Evolutionary conservation across 2,113 vertebrate species (phyloP).

Genomic region (Syngnathus floridae): DNA sequence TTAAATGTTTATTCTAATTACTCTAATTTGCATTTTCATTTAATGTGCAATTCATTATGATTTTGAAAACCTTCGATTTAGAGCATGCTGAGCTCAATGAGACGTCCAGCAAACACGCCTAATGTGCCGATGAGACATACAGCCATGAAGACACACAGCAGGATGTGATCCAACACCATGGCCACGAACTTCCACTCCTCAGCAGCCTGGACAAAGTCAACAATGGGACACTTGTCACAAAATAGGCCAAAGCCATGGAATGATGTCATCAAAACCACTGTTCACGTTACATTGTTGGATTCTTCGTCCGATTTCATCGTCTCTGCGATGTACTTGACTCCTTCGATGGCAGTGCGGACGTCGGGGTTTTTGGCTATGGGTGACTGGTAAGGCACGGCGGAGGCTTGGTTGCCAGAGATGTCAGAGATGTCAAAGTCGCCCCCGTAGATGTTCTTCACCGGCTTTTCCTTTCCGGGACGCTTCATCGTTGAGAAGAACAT

Average conservation of each 20-base stretch:
- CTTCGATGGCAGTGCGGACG: constrained; percentile 91
- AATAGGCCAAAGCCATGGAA: neutral
- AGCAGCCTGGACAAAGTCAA: constrained; percentile 80
- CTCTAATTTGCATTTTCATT: neutral
- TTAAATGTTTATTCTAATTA: too few species aligned
- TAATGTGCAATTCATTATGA: neutral
- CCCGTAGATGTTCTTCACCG: constrained; percentile 75
- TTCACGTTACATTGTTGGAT: constrained; percentile 78
- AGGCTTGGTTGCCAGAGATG: constrained; percentile 84
- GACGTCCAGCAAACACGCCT: constrained; percentile 86
- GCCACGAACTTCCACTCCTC: constrained; percentile 99
- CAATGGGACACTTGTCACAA: constrained; percentile 31
- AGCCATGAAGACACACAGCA: constrained; percentile 92
- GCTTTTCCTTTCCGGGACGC: constrained; percentile 81
- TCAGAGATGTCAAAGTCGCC: constrained; percentile 91
- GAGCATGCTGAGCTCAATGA: constrained; percentile 83
- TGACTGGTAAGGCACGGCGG: constrained; percentile 79
- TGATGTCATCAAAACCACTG: neutral
- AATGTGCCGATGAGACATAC: constrained; percentile 92
- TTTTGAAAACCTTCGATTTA: constrained; percentile 8
- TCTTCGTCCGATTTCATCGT: constrained; percentile 94
- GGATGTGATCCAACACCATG: constrained; percentile 95
- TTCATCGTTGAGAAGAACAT: constrained; percentile 98
- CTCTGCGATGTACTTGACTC: constrained; percentile 91
- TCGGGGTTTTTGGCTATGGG: constrained; percentile 86